These are phyloP conservation scores for Mesorhabditis spiculigera DNA, from an alignment of 2,888 invertebrate genomes.

Conservation along the genomic window DNA sequence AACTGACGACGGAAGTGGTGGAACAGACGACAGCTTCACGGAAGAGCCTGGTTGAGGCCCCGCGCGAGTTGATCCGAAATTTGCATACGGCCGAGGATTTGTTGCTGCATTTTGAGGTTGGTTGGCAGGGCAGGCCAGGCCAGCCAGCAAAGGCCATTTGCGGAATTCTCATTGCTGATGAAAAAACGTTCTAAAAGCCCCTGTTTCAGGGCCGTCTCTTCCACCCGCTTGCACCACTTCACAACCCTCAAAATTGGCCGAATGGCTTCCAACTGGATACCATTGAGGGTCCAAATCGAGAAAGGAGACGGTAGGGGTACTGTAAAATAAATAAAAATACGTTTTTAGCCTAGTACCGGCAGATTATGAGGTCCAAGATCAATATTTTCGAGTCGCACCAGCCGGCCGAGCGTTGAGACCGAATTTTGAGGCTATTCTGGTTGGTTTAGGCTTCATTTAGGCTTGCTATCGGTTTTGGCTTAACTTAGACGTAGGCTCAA, in stretches of 20 bases:
- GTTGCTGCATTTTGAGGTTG: not conserved
- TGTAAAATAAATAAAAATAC: not conserved
- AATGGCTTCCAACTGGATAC: conserved; percentile 78
- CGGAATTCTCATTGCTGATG: not conserved
- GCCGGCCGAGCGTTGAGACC: not conserved
- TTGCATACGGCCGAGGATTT: conserved; percentile 5
- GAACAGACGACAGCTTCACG: not conserved
- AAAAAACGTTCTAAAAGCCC: not conserved
- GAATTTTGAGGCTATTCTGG: not conserved
- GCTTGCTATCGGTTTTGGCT: too few relatives aligned
- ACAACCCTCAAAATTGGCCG: not conserved
- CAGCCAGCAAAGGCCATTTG: not conserved
- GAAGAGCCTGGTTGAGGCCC: not conserved
- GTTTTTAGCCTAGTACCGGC: not conserved
- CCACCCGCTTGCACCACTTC: not conserved
- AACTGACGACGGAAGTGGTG: not conserved
- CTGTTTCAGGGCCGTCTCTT: not conserved
- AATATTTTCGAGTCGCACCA: not conserved
- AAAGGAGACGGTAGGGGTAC: conserved; percentile 68
- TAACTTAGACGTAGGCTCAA: too few relatives aligned
- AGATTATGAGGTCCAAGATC: not conserved
- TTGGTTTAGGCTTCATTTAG: not conserved
- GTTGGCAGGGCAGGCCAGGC: too few relatives aligned
- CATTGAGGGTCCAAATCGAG: conserved; percentile 80
- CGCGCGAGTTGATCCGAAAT: not conserved